Base-by-base conservation (phyloP, 2,797 vertebrate species). In the Dicrostonyx torquatus region DNA sequence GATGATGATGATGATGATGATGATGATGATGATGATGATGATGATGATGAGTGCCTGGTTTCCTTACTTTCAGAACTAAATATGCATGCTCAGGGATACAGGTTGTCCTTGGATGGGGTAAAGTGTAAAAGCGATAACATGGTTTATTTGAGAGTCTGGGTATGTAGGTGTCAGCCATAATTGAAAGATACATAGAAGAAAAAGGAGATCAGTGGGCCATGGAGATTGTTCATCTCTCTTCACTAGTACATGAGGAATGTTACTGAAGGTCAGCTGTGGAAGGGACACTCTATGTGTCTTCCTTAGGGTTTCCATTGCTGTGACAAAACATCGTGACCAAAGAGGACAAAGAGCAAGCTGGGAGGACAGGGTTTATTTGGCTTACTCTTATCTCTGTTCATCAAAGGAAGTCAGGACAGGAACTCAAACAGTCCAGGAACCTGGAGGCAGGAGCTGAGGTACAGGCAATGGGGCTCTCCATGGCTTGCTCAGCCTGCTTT, bases 31-130 rank as follows among this genome's bases (percentile, higher is more conserved):
- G 50, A 5, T 53, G 50, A 17, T 53, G 50, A 43, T 45, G 18
- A 55, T 78, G 24, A 6, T 50, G 50, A 9, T 34, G 58, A 68
- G 14, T 43, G 2, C 37, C 72, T 72, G 86, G 55, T 10, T 80
- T 92, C 9, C n/a, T 0, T 50, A 22, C 20, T 26, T 72, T 90
- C 37, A 55, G 68, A 18, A 77, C n/a, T 6, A 40, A 58, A 93
- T 24, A 8, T 5, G 53, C 8, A 8, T 37, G 31, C 18, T 87
- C 72, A n/a, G 8, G 15, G 15, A 2, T 7, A 1, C 4, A n/a
- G 18, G 37, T 1, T 24, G 6, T 2, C 22, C 17, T 45, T 6
- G 24, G 2, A 0, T 2, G 14, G 4, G 2, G 4, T 5, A 45
- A 18, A 11, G 6, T 48, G 2, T 5, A 53, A 64, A 84, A 20